Evolutionary conservation across 2,888 invertebrate species (phyloP), one percentile per base, ranked within the genome.

Genomic region (Notodonta dromedarius): DNA sequence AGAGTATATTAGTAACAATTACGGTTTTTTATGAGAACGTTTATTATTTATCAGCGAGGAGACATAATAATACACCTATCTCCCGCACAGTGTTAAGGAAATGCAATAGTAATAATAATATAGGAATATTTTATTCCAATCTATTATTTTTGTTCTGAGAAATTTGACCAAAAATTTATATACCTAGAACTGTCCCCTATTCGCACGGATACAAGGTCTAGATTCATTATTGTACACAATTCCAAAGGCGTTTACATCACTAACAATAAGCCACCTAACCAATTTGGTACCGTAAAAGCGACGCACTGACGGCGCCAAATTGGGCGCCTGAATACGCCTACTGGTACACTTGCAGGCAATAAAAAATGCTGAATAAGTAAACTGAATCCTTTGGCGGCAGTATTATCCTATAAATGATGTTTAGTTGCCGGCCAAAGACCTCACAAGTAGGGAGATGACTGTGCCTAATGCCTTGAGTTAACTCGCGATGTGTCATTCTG

Each of bases 1-100:
- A 52, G 14, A 61, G 61, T 61, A 57, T 65, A 65, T 69, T 62
- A 58, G 54, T 60, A 52, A 52, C 24, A 24, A 51, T 24, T 51
- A 24, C 11, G 24, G 24, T 16, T 14, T 51, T 50, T 50, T n/a
- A 14, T 12, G 14, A 48, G 48, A 14, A 48, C 48, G 13, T 9
- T 16, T 4, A 6, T 46, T 11, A 46, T 46, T 46, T 11, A 46
- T 46, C 46, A 46, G n/a, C 13, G 13, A 46, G 46, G 46, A 46
- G n/a, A 46, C n/a, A n/a, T n/a, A 11, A n/a, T 12, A 12, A 5
- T 5, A n/a, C 46, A 0, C n/a, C n/a, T 46, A n/a, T n/a, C 5
- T 13, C 13, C n/a, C 4, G 9, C n/a, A 6, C n/a, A 46, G 7
- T 46, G n/a, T 5, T 46, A 46, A 4, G 5, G 13, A 46, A 46